A percentile compares a stretch with the other conserved stretches of the same genome.
These are phyloP conservation scores for Sycophila sp. DNA, from an alignment of 1,140 invertebrate species.

Conservation along the genomic window DNA sequence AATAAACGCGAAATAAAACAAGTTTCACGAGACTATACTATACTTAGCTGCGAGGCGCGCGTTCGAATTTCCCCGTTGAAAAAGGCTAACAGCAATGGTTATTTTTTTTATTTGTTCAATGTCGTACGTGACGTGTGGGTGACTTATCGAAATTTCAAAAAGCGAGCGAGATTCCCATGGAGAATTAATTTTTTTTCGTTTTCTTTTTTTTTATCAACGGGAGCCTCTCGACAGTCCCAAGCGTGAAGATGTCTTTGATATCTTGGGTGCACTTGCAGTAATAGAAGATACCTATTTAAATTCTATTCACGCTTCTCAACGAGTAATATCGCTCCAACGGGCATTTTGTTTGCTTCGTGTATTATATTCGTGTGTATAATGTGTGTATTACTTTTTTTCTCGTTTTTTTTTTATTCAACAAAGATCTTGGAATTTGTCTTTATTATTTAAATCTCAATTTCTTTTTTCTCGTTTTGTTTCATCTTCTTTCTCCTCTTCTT, in stretches of 20 bases:
- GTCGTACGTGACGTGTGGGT: background rate
- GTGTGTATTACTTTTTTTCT: background rate
- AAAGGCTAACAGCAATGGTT: background rate
- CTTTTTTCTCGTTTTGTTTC: conserved; percentile 4
- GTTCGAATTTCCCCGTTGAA: conserved; percentile 2
- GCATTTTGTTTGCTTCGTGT: conserved; percentile 1
- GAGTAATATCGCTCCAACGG: conserved; percentile 31
- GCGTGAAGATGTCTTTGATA: conserved; percentile 33
- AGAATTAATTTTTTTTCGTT: too few relatives aligned
- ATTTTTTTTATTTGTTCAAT: background rate
- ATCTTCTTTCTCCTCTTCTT: too few relatives aligned
- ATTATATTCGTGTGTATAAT: background rate
- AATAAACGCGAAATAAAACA: background rate
- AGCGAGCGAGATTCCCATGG: background rate
- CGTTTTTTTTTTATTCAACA: too few relatives aligned
- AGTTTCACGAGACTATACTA: too few relatives aligned
- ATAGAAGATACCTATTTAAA: conserved; percentile 35
- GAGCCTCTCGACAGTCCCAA: conserved; percentile 31
- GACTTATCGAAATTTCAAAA: conserved; percentile 7
- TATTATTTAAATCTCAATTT: background rate
- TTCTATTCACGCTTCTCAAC: conserved; percentile 32
- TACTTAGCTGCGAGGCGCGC: too few relatives aligned
- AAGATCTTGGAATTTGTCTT: conserved; percentile 16
- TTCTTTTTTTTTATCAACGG: conserved; percentile 5
- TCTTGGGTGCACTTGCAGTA: conserved; percentile 37